phyloP scores from a whole-genome alignment of 1,140 invertebrate genomes.

The Brachionus manjavacas region DNA sequence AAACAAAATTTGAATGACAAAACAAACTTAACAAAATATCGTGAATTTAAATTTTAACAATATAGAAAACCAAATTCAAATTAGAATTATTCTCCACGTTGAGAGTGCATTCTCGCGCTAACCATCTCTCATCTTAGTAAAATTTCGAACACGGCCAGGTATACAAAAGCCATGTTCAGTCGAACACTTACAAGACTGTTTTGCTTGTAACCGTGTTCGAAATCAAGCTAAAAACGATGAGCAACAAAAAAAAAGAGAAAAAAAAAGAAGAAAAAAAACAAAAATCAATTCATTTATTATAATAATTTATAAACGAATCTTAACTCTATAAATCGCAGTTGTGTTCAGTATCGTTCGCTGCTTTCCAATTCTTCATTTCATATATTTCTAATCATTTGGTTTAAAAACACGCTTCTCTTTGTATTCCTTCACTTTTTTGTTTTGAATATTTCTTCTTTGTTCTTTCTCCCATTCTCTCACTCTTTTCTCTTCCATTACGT shows the following conservation, averaged over 20 bases:
- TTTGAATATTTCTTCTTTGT: no score
- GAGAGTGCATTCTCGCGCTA: background rate
- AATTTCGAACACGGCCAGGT: background rate
- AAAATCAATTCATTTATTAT: constrained; percentile 7
- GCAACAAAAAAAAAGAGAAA: background rate
- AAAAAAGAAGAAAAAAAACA: background rate
- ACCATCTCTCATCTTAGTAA: background rate
- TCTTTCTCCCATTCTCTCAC: background rate
- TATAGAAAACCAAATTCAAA: background rate
- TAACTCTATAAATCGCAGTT: background rate
- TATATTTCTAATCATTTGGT: background rate
- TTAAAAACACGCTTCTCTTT: background rate
- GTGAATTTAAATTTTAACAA: background rate
- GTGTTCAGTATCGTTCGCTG: background rate
- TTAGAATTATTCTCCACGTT: background rate
- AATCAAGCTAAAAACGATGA: background rate
- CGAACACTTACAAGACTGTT: background rate
- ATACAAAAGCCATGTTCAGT: background rate
- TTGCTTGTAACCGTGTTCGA: background rate
- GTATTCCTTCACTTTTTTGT: background rate
- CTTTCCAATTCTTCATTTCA: background rate
- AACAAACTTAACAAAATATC: background rate
- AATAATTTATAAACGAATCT: background rate
- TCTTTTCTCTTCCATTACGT: background rate
- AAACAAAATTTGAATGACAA: background rate